A percentile compares a stretch with the other conserved stretches of the same genome.
Evolutionary conservation across 2,797 vertebrate genomes (phyloP).

Genomic region (Melopsittacus undulatus): DNA sequence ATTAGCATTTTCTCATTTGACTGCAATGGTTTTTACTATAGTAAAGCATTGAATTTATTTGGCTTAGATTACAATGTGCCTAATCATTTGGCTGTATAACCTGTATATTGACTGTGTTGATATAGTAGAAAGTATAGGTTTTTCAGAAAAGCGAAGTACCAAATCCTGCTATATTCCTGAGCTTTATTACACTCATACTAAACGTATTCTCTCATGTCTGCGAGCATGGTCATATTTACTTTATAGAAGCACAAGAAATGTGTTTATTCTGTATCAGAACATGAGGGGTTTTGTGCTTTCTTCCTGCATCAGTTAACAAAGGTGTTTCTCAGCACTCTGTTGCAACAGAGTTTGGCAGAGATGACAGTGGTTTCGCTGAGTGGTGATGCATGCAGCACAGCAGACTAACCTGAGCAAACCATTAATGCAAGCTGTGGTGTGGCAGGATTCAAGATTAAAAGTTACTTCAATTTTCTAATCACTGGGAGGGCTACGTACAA

Average conservation of each 20-base stretch:
- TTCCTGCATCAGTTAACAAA: neutral
- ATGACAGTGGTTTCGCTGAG: neutral
- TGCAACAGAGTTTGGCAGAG: neutral
- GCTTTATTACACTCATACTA: neutral
- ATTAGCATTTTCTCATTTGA: neutral
- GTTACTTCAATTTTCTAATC: conserved; percentile 55
- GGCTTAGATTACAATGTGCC: neutral
- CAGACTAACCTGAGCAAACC: conserved; percentile 13
- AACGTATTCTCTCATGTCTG: neutral
- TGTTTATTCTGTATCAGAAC: neutral
- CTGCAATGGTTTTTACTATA: neutral
- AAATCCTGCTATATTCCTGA: neutral
- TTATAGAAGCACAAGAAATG: neutral
- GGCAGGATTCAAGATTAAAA: conserved; percentile 50
- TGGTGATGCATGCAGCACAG: neutral
- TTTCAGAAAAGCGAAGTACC: neutral
- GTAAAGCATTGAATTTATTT: neutral
- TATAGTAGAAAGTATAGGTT: neutral
- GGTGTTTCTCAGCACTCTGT: neutral
- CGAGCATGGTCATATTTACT: neutral
- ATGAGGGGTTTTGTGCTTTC: neutral
- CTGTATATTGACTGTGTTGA: neutral
- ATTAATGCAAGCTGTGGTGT: neutral
- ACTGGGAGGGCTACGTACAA: conserved; percentile 28
- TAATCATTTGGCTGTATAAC: neutral